Evolutionary conservation across 1,140 invertebrate genomes (phyloP).

Genomic region (Trichomalopsis sarcophagae): DNA sequence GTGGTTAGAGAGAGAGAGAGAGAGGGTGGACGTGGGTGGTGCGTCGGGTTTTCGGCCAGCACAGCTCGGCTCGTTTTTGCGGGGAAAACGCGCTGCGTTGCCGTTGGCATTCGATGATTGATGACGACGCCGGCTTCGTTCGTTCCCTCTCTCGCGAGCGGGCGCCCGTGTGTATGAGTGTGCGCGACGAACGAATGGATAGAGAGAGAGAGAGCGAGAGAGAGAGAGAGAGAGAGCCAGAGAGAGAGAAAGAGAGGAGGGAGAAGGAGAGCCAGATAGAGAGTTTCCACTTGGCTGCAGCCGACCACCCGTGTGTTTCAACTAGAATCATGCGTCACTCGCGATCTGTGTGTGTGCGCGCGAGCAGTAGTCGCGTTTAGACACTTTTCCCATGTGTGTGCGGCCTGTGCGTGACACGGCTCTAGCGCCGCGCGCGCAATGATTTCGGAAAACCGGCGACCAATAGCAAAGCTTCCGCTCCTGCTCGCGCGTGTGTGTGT

Average conservation of each 20-base stretch:
- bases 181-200: constrained; percentile 3
- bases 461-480: constrained; percentile 59
- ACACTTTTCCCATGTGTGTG: background rate
- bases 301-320: constrained; percentile 40
- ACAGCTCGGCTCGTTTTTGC: constrained; percentile 19
- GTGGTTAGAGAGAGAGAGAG: constrained; percentile 31
- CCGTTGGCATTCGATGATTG: constrained; percentile 71
- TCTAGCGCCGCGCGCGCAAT: constrained; percentile 54
- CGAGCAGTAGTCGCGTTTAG: constrained; percentile 10
- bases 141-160: background rate
- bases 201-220: background rate
- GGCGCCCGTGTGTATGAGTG: constrained; percentile 16
- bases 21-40: background rate
- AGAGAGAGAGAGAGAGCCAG: constrained; percentile 2
- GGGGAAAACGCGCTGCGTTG: constrained; percentile 60
- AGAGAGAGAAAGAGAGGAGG: background rate
- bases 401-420: constrained; percentile 3
- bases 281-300: constrained; percentile 41
- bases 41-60: background rate
- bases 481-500: constrained; percentile 26
- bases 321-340: constrained; percentile 26
- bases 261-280: constrained; percentile 21
- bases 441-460: constrained; percentile 66
- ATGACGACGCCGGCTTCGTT: constrained; percentile 64
- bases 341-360: background rate